Evolutionary conservation across 2,888 invertebrate species (phyloP).

Genomic region (Anoplius nigerrimus): DNA sequence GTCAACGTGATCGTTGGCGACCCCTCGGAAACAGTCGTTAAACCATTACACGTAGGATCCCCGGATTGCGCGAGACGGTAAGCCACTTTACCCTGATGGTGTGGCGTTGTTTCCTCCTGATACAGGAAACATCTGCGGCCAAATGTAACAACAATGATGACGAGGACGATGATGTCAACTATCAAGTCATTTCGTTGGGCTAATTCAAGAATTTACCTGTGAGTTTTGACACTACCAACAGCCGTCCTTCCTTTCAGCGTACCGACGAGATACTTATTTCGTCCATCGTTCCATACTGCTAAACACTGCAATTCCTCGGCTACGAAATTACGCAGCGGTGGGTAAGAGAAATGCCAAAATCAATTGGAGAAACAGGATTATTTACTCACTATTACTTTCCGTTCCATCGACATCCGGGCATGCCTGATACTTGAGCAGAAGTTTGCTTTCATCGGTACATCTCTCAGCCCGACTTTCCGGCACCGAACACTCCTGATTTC

Average conservation of each 20-base stretch:
- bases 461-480: slow-evolving; percentile 89
- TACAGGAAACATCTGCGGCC: slow-evolving; percentile 85
- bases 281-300: slow-evolving; percentile 90
- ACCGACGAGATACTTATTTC: slow-evolving; percentile 86
- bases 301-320: slow-evolving; percentile 89
- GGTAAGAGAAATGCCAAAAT: background rate
- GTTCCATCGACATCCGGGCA: slow-evolving; percentile 87
- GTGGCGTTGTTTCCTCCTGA: slow-evolving; percentile 77
- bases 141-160: background rate
- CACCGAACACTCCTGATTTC: slow-evolving; percentile 84
- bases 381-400: slow-evolving; percentile 84
- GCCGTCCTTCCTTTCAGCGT: slow-evolving; percentile 80
- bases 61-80: slow-evolving; percentile 86
- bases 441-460: slow-evolving; percentile 88
- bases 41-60: slow-evolving; percentile 87
- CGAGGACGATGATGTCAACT: background rate
- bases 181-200: no score
- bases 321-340: slow-evolving; percentile 65
- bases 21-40: slow-evolving; percentile 86
- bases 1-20: slow-evolving; percentile 86
- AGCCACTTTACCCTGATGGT: slow-evolving; percentile 75
- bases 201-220: slow-evolving; percentile 78
- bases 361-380: background rate
- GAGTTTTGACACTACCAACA: slow-evolving; percentile 84
- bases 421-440: slow-evolving; percentile 89